Evolutionary conservation across 2,113 vertebrate genomes (phyloP), one percentile per base, ranked within the genome.

Genomic region (Emydura subglobosa): DNA sequence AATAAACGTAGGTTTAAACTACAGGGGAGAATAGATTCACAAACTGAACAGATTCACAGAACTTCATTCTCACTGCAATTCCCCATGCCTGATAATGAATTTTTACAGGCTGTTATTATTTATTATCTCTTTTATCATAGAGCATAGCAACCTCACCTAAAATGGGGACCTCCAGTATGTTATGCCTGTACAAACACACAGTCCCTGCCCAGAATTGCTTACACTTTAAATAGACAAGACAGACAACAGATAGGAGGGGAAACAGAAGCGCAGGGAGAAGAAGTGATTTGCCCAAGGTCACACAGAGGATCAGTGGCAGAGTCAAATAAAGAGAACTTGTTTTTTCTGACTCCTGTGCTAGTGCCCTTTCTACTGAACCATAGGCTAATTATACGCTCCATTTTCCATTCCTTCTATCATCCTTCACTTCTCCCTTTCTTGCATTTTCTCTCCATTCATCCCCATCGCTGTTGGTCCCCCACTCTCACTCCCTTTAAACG

Each of bases 61-160:
- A 91, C 86, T 57, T 94, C 92, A 93, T 84, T 86, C 86, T 96
- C 85, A 68, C 94, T 96, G 93, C 90, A 89, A 95, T 96, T 59
- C 79, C 93, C 95, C 86, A 88, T 76, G 94, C 95, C 65, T 92
- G 92, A 88, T 94, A 95, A 29, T 92, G 97, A 92, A 87, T 93
- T 90, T 86, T 95, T 91, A 91, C 83, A 93, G 92, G 82, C 95
- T 93, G 92, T 88, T 95, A 94, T 88, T 95, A 94, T 96, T 86
- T 82, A 27, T 81, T 22, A 94, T 91, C 14, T 50, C 11, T 3
- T 54, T 3, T 51, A 7, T 25, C 42, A 6, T 54, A 92, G 91
- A 24, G 42, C 91, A 89, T 95, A 1, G 0, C 91, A 81, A 91
- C 89, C 81, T 92, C 84, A 87, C 54, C 59, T 95, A 11, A 82